Base-by-base conservation (phyloP, 2,797 vertebrate genomes). In the Catostomus latipinnis region DNA sequence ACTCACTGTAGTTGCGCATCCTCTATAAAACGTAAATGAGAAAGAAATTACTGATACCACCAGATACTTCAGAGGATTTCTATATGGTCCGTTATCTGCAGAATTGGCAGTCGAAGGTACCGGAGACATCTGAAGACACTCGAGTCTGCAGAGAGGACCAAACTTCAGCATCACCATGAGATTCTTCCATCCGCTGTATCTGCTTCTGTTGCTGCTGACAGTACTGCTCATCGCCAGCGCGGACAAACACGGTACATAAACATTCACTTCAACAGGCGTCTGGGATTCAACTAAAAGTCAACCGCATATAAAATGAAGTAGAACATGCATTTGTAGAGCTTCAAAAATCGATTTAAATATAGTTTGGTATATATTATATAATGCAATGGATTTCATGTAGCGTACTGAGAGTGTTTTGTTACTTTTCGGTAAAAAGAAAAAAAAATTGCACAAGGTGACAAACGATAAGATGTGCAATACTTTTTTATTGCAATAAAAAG, bases 111-210 rank as follows among this genome's bases (percentile, higher is more conserved):
- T 53, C 6, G 16, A 45, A 68, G 11, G 50, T 50, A 63, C 16
- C 22, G 60, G n/a, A 14, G 12, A 18, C 54, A 22, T 9, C 61
- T 14, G 50, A 60, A 60, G 69, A 67, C 12, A 16, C 58, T 16
- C 6, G 4, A 1, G 48, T 79, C 76, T 61, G 71, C 45, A 6
- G 53, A 46, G 65, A 14, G 71, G 63, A 18, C 50, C 63, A 22
- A 46, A 11, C 61, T 54, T 13, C n/a, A 85, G 74, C 84, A 69
- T 71, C 80, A 81, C 11, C 83, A 94, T 94, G 93, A 93, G 82
- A 86, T 80, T 92, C 86, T 91, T 94, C 85, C 92, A 87, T 83
- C 85, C 93, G 79, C 45, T 94, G 14, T 91, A 90, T 86, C 81
- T 93, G 74, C 81, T 94, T 7, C 76, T 93, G 82, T 86, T 94